phyloP scores from a whole-genome alignment of 2,113 vertebrate species.

The Psammodynastes pulverulentus region DNA sequence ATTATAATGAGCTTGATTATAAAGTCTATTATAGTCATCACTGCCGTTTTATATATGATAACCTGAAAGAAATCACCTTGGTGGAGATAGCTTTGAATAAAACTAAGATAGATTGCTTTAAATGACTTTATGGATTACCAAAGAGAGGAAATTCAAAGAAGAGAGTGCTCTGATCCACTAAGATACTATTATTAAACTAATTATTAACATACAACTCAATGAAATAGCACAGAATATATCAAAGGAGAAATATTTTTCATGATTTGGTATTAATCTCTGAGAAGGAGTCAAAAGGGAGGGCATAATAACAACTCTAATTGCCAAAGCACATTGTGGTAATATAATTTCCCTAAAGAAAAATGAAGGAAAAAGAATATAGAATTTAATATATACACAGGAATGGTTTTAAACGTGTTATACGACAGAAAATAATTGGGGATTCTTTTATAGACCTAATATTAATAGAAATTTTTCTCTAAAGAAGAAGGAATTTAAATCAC shows the following conservation, averaged over 20 bases:
- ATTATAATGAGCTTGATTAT: background rate
- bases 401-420: constrained; percentile 9
- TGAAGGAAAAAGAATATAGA: background rate
- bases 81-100: background rate
- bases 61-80: background rate
- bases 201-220: background rate
- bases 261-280: background rate
- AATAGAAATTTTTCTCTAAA: background rate
- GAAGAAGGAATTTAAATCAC: constrained; percentile 28
- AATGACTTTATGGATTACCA: background rate
- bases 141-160: background rate
- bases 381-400: background rate
- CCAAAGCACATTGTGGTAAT: background rate
- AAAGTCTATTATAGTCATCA: background rate
- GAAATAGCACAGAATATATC: background rate
- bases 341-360: background rate
- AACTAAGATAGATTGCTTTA: background rate
- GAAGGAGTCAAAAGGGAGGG: background rate
- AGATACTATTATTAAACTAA: background rate
- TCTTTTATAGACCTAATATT: constrained; percentile 1
- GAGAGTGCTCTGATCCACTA: background rate
- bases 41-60: background rate
- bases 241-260: background rate
- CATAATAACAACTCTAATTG: background rate
- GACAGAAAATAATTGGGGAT: background rate